These are phyloP conservation scores for Cecidostiba fungosa DNA, from an alignment of 2,888 invertebrate genomes.

Conservation along the genomic window DNA sequence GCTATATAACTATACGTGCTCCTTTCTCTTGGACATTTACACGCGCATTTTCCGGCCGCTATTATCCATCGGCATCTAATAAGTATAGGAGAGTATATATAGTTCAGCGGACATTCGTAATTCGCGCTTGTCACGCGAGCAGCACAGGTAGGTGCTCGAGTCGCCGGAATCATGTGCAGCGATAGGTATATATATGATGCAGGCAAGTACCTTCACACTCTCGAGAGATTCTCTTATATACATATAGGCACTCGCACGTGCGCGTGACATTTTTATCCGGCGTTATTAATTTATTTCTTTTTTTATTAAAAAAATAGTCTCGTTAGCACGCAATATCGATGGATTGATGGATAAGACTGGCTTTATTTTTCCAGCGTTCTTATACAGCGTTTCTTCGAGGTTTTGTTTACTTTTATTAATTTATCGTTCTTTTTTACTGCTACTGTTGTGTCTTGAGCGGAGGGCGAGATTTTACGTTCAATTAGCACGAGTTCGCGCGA, in stretches of 20 bases:
- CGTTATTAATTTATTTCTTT: conserved; percentile 43
- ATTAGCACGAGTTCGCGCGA: background rate
- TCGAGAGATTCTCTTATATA: background rate
- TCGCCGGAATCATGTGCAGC: background rate
- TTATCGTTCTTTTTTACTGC: background rate
- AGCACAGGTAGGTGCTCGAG: background rate
- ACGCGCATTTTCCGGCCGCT: conserved; percentile 49
- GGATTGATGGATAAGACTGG: background rate
- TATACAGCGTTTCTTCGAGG: background rate
- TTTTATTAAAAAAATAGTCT: conserved; percentile 6
- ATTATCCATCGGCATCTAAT: conserved; percentile 62
- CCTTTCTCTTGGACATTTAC: conserved; percentile 41
- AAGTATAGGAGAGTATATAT: background rate
- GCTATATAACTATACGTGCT: no score
- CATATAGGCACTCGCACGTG: no score
- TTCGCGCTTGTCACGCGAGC: conserved; percentile 61
- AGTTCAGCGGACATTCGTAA: conserved; percentile 41
- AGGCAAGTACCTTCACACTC: background rate
- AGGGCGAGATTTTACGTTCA: conserved; percentile 9
- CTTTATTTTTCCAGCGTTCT: background rate
- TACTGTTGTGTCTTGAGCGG: background rate
- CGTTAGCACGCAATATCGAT: conserved; percentile 25
- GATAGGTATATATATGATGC: background rate
- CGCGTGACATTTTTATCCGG: background rate
- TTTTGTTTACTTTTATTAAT: conserved; percentile 15